Conservation (phyloP, 2,888 invertebrate genomes). For the Syrphus vitripennis region DNA sequence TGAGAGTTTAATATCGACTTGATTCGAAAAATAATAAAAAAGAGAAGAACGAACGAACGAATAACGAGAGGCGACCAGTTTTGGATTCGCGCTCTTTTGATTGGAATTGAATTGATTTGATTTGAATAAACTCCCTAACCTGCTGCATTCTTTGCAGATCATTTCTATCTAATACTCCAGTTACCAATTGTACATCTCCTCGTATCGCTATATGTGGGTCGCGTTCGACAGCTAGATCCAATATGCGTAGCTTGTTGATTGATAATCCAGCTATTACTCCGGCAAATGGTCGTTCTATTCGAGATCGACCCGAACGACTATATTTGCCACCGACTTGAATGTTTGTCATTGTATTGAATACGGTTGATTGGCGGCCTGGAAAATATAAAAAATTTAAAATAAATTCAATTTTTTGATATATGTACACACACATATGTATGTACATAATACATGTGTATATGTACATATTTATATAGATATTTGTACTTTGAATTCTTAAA, state of each 20-base stretch:
- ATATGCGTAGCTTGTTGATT: constrained; percentile 90
- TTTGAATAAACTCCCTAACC: constrained; percentile 83
- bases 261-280: constrained; percentile 95
- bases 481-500: too few relatives aligned
- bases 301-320: constrained; percentile 83
- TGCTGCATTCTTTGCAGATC: constrained; percentile 94
- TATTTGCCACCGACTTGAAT: constrained; percentile 93
- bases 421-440: too few relatives aligned
- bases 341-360: constrained; percentile 95
- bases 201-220: constrained; percentile 89
- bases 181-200: constrained; percentile 91
- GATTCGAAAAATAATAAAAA: constrained; percentile 79
- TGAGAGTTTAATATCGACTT: constrained; percentile 73
- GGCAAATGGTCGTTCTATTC: constrained; percentile 90
- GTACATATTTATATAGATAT: too few relatives aligned
- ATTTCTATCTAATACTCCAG: constrained; percentile 88
- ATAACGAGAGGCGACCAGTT: constrained; percentile 66
- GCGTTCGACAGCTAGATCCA: constrained; percentile 92
- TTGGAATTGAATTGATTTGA: constrained; percentile 77
- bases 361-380: constrained; percentile 90
- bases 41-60: constrained; percentile 73
- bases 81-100: constrained; percentile 63
- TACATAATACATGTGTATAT: too few relatives aligned
- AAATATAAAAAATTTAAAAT: background rate
- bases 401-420: background rate